A percentile compares a stretch with the other conserved stretches of the same genome.
These are phyloP conservation scores for Tetrapedia diversipes DNA, from an alignment of 2,888 invertebrate species.

Conservation along the genomic window DNA sequence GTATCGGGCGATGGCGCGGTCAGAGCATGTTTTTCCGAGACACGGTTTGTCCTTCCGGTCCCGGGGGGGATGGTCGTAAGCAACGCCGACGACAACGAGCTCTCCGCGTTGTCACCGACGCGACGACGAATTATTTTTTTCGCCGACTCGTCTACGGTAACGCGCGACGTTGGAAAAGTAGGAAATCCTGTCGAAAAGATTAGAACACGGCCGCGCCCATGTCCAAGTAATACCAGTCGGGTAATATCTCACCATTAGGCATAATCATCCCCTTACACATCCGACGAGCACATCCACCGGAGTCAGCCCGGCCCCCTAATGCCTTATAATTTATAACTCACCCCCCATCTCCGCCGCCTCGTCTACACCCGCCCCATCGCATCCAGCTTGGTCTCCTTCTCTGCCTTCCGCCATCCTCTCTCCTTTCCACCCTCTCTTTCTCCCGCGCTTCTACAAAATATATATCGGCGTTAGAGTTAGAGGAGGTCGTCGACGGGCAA, in stretches of 20 bases:
- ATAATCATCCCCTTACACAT: slow-evolving; percentile 83
- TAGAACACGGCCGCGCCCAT: slow-evolving; percentile 81
- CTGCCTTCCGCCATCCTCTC: slow-evolving; percentile 29
- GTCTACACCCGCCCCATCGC: slow-evolving; percentile 59
- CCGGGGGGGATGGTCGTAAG: slow-evolving; percentile 3
- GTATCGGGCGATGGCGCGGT: slow-evolving; percentile 1
- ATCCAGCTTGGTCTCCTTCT: slow-evolving; percentile 59
- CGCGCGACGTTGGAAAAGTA: slow-evolving; percentile 76
- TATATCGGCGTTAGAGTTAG: slow-evolving; percentile 80
- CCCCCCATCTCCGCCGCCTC: slow-evolving; percentile 60
- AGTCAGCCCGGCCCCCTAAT: slow-evolving; percentile 78
- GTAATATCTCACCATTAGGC: slow-evolving; percentile 83
- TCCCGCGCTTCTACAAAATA: too few species aligned
- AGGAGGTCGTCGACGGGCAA: slow-evolving; percentile 59
- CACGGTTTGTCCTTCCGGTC: slow-evolving; percentile 1
- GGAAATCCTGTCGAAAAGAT: slow-evolving; percentile 83
- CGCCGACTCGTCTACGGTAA: slow-evolving; percentile 35
- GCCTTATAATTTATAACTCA: slow-evolving; percentile 82
- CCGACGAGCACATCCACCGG: slow-evolving; percentile 74
- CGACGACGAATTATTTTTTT: slow-evolving; percentile 49
- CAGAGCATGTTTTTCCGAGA: slow-evolving; percentile 28
- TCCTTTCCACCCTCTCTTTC: slow-evolving; percentile 26
- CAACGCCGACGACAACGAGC: slow-evolving; percentile 23
- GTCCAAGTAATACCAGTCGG: slow-evolving; percentile 82
- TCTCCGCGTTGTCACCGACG: slow-evolving; percentile 31